These are phyloP conservation scores for Clarias fuscus DNA, from an alignment of 2,797 vertebrate genomes.

Conservation along the genomic window DNA sequence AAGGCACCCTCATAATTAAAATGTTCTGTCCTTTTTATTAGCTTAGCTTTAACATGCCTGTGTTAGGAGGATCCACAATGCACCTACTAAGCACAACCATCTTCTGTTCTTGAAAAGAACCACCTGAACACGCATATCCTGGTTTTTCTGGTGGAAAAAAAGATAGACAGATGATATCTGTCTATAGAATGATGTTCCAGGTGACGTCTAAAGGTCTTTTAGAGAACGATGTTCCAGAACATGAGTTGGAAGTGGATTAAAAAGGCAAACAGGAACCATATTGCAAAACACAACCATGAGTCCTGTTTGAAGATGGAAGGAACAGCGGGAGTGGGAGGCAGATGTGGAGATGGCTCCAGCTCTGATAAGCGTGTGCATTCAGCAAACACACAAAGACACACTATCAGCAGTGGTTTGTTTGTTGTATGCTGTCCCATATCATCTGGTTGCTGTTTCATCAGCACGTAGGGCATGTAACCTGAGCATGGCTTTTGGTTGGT, in stretches of 20 bases:
- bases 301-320: slow-evolving; percentile 38
- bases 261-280: neutral
- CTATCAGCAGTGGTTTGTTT: slow-evolving; percentile 44
- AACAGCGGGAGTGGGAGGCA: slow-evolving; percentile 51
- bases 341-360: slow-evolving; percentile 57
- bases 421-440: slow-evolving; percentile 54
- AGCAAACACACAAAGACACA: slow-evolving; percentile 54
- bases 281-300: neutral
- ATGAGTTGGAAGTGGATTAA: neutral
- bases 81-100: neutral
- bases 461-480: slow-evolving; percentile 55
- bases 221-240: slow-evolving; percentile 25
- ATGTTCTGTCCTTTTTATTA: neutral
- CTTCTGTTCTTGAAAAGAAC: neutral
- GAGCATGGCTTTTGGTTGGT: slow-evolving; percentile 39
- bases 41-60: slow-evolving; percentile 20
- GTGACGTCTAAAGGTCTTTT: slow-evolving; percentile 17
- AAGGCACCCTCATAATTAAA: slow-evolving; percentile 6
- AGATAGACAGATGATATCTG: neutral
- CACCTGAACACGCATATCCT: neutral
- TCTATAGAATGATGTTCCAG: neutral
- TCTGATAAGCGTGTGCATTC: slow-evolving; percentile 63
- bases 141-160: neutral
- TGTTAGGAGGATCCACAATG: slow-evolving; percentile 9
- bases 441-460: slow-evolving; percentile 61